Base-by-base conservation (phyloP, 2,797 vertebrate genomes). In the Chelidonichthys spinosus region DNA sequence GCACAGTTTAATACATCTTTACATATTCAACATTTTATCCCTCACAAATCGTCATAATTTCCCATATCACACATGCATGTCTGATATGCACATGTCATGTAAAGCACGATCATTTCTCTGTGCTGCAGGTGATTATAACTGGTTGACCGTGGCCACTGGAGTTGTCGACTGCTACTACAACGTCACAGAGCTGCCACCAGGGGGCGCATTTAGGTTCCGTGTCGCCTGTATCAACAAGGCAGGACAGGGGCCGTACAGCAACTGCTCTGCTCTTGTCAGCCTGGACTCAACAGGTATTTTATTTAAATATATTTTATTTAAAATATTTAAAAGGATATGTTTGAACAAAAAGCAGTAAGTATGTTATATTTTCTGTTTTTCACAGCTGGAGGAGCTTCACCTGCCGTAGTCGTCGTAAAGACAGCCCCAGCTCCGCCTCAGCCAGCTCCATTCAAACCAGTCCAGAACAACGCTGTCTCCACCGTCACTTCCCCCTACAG, bases 131-230 rank as follows among this genome's bases (percentile, higher is more conserved):
- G 96, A 96, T n/a, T 92, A 88, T 0, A 90, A 90, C 39, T 99
- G 98, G 97, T 87, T 95, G 68, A 94, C 93, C 0, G 85, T 97
- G n/a, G 95, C 92, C 61, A 94, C 95, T 0, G 95, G 95, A 60
- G 94, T 99, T 3, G 42, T 72, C 0, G 97, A 98, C 88, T 98
- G 97, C 87, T 99, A 97, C 93, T 98, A 95, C 93, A 99, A 99
- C 0, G 96, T 96, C 74, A 97, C 95, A 0, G 95, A 97, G 18
- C 93, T 99, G 72, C 96, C 95, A 39, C 6, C 82, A 0, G 89
- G 92, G 0, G 85, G 92, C 36, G 5, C 84, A 0, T 86, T 96
- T 50, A 94, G 90, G 80, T 98, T 99, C 88, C 94, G 97, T 0
- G 96, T 99, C 60, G 94, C 95, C 79, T 99, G 98, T 50, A 92